Evolutionary conservation across 37 sponge, comb jelly and placozoan species (phyloP).

Genomic region (Halisarca cf. caerulea): DNA sequence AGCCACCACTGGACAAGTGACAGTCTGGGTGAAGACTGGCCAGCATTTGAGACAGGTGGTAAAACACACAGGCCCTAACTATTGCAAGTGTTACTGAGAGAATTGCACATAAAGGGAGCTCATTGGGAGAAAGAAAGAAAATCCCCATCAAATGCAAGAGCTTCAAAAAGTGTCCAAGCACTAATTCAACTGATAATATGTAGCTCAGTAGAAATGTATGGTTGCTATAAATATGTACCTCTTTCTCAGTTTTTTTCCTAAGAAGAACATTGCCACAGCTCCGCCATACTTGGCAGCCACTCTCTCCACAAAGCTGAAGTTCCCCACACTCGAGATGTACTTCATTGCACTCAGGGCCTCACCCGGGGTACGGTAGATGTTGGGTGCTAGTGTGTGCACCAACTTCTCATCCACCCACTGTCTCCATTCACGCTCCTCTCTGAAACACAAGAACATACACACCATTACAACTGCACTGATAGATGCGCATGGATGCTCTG

Average conservation of each 20-base stretch:
- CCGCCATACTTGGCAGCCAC: slow-evolving; percentile 76
- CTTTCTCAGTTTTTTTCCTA: slow-evolving; percentile 73
- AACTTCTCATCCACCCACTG: slow-evolving; percentile 92
- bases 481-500: too few relatives aligned
- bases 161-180: background rate
- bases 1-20: too few relatives aligned
- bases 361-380: slow-evolving; percentile 82
- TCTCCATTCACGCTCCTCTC: slow-evolving; percentile 92
- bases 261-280: slow-evolving; percentile 82
- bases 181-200: background rate
- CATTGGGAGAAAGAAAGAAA: too few relatives aligned
- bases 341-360: slow-evolving; percentile 78
- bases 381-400: slow-evolving; percentile 82
- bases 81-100: too few relatives aligned
- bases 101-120: too few relatives aligned
- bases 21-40: too few relatives aligned
- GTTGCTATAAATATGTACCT: slow-evolving; percentile 32
- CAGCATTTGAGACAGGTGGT: too few relatives aligned
- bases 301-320: slow-evolving; percentile 75
- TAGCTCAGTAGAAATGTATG: too few relatives aligned
- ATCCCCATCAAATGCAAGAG: background rate
- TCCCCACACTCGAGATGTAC: slow-evolving; percentile 67
- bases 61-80: too few relatives aligned
- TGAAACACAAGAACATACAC: background rate
- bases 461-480: background rate